Evolutionary conservation across 2,888 invertebrate genomes (phyloP).

Genomic region (Erynnis tages): DNA sequence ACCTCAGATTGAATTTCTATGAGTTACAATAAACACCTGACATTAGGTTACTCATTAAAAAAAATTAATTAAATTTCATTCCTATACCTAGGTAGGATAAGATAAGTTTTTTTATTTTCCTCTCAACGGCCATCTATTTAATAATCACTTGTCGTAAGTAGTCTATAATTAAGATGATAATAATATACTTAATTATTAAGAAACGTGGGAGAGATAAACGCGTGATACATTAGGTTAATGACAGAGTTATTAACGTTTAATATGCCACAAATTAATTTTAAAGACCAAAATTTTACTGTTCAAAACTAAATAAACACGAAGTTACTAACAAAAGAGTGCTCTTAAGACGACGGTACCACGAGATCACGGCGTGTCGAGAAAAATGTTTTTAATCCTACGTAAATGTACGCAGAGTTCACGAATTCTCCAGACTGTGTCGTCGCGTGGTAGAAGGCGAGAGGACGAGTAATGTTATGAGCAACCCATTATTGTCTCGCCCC

Average conservation of each 20-base stretch:
- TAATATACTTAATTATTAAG: too few species aligned
- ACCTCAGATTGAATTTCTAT: too few species aligned
- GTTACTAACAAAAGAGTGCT: constrained; percentile 48
- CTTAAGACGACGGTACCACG: constrained; percentile 60
- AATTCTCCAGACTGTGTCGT: constrained; percentile 49
- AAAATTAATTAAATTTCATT: too few species aligned
- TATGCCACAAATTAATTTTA: constrained; percentile 48
- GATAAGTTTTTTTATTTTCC: too few species aligned
- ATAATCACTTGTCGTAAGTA: not conserved
- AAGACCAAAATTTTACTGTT: constrained; percentile 56
- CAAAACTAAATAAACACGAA: constrained; percentile 59
- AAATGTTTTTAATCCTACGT: constrained; percentile 24
- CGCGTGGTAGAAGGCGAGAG: constrained; percentile 65
- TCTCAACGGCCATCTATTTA: not conserved
- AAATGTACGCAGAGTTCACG: constrained; percentile 38
- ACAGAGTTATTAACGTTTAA: constrained; percentile 46
- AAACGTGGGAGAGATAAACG: constrained; percentile 3
- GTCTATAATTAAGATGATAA: not conserved
- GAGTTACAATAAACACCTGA: too few species aligned
- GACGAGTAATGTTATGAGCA: constrained; percentile 82
- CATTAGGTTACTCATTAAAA: too few species aligned
- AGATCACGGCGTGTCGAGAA: constrained; percentile 27
- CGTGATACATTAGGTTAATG: constrained; percentile 6
- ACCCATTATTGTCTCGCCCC: constrained; percentile 81
- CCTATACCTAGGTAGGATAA: too few species aligned